phyloP scores from a whole-genome alignment of 2,113 vertebrate species.

The Cebidichthys violaceus region DNA sequence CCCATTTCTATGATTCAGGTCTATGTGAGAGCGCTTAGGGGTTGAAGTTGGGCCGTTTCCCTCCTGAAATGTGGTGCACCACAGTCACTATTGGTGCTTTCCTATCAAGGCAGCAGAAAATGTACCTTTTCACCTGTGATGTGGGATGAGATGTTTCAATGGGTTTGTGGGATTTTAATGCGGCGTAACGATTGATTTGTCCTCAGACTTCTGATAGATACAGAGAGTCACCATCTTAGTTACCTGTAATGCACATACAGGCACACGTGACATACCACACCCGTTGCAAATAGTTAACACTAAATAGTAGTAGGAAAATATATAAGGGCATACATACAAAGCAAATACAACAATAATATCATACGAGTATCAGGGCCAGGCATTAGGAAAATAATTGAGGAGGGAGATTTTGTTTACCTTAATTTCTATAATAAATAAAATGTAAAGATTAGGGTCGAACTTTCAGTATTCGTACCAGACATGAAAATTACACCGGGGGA shows the following conservation, averaged over 20 bases:
- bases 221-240: background rate
- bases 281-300: background rate
- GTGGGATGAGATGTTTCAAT: slow-evolving; percentile 56
- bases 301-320: background rate
- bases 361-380: background rate
- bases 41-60: slow-evolving; percentile 54
- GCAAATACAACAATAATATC: background rate
- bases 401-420: too few relatives aligned
- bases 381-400: too few relatives aligned
- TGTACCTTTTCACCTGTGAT: slow-evolving; percentile 66
- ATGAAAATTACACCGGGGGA: too few relatives aligned
- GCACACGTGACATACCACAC: background rate
- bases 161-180: background rate
- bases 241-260: background rate
- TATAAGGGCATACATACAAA: background rate
- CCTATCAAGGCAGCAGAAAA: slow-evolving; percentile 46
- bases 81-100: slow-evolving; percentile 34
- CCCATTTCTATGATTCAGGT: slow-evolving; percentile 77
- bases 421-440: too few relatives aligned
- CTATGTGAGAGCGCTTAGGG: slow-evolving; percentile 63
- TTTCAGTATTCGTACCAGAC: too few relatives aligned
- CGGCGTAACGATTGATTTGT: background rate
- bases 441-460: too few relatives aligned
- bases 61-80: slow-evolving; percentile 39
- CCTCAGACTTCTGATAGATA: background rate